phyloP scores from a whole-genome alignment of 2,113 vertebrate species.

The Lota lota region DNA sequence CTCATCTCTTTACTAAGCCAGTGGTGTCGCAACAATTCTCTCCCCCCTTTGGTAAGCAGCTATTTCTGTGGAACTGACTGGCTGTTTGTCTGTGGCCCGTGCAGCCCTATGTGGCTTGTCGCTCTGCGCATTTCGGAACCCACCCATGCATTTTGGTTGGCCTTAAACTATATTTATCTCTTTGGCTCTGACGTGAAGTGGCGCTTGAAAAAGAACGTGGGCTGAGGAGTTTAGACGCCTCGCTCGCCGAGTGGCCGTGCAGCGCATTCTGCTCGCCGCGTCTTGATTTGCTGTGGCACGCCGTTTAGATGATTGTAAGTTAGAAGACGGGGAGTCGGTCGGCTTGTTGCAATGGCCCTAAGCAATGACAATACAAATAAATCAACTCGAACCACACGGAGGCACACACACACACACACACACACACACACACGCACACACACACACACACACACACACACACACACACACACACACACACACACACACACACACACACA shows the following conservation, averaged over 20 bases:
- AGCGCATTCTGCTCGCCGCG: background rate
- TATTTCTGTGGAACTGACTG: constrained; percentile 81
- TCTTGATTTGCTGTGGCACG: constrained; percentile 27
- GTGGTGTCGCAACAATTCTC: constrained; percentile 80
- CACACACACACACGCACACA: constrained; percentile 3
- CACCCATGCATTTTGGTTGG: constrained; percentile 89
- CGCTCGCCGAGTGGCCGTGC: constrained; percentile 12
- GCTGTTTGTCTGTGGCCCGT: constrained; percentile 81
- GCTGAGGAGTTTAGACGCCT: background rate
- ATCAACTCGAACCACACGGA: constrained; percentile 3
- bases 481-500: too few species aligned
- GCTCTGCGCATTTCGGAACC: constrained; percentile 80
- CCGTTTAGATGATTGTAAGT: constrained; percentile 22
- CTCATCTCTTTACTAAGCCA: constrained; percentile 76
- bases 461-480: too few species aligned
- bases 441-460: too few species aligned
- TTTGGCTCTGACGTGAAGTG: constrained; percentile 75
- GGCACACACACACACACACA: background rate
- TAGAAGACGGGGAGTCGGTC: constrained; percentile 14
- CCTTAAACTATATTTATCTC: constrained; percentile 88
- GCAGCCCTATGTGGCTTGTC: constrained; percentile 84
- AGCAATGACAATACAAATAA: constrained; percentile 10
- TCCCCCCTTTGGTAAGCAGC: constrained; percentile 72
- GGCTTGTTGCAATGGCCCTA: constrained; percentile 25
- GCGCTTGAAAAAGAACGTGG: constrained; percentile 78